phyloP scores from a whole-genome alignment of 1,140 invertebrate genomes.

The Cherax quadricarinatus region DNA sequence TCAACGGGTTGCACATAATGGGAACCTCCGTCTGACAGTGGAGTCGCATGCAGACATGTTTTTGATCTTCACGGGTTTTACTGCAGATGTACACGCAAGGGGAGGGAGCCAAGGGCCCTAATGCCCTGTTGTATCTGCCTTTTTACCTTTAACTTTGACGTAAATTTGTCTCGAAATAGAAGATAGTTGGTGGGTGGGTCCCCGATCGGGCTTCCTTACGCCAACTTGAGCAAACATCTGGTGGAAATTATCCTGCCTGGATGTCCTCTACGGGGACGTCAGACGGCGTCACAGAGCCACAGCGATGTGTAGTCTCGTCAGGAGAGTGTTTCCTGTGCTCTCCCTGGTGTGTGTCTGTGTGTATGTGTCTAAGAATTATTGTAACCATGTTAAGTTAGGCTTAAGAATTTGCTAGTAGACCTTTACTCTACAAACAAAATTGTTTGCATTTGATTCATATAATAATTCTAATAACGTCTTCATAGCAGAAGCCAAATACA shows the following conservation, averaged over 20 bases:
- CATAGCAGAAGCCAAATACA: no score
- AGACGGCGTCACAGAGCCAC: neutral
- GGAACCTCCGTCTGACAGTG: neutral
- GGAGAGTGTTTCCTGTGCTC: neutral
- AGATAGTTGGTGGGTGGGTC: neutral
- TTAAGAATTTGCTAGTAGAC: no score
- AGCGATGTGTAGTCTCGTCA: neutral
- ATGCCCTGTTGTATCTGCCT: neutral
- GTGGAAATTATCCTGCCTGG: neutral
- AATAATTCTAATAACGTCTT: no score
- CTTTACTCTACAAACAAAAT: no score
- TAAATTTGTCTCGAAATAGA: slow-evolving; percentile 13
- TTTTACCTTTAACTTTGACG: neutral
- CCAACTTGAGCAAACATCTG: slow-evolving; percentile 1
- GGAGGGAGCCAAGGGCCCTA: neutral
- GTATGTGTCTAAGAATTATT: neutral
- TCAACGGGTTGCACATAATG: neutral
- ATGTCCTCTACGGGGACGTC: neutral
- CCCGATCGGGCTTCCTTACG: slow-evolving; percentile 5
- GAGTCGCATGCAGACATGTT: slow-evolving; percentile 2
- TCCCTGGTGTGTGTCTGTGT: neutral
- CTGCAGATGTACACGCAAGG: neutral
- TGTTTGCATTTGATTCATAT: no score
- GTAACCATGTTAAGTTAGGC: no score
- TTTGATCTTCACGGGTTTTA: slow-evolving; percentile 4